A percentile compares a stretch with the other conserved stretches of the same genome.
These are phyloP conservation scores for Eudiplozoon nipponicum DNA, from an alignment of 2,888 invertebrate species.

Conservation along the genomic window DNA sequence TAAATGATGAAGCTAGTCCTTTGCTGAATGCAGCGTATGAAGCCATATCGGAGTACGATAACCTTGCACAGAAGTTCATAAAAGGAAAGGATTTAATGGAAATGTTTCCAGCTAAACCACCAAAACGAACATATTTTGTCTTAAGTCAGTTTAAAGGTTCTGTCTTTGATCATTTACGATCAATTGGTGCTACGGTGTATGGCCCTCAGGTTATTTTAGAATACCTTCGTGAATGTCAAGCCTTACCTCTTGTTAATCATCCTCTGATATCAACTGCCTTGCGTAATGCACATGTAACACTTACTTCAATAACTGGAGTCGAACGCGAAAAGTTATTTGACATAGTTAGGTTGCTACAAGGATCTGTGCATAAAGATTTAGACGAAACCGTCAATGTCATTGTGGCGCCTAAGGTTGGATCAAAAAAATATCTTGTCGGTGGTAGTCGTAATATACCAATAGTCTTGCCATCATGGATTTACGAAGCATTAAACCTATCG, in stretches of 20 bases:
- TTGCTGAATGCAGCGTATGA: too few species aligned
- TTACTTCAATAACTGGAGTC: conserved; percentile 12
- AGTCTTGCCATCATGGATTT: conserved; percentile 46
- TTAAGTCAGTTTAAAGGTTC: conserved; percentile 6
- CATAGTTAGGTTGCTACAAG: conserved; percentile 14
- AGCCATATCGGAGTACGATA: too few species aligned
- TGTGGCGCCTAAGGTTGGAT: conserved; percentile 21
- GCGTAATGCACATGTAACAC: conserved; percentile 8
- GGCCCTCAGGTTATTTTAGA: conserved; percentile 15
- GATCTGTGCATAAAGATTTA: conserved; percentile 7
- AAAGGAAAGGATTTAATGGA: too few species aligned
- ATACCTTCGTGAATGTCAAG: conserved; percentile 11
- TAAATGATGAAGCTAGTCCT: too few species aligned
- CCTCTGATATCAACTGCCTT: conserved; percentile 15
- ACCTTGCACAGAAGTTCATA: too few species aligned
- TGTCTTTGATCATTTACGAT: conserved; percentile 7
- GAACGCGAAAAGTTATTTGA: conserved; percentile 5
- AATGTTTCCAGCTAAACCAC: too few species aligned
- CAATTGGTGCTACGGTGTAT: conserved; percentile 4
- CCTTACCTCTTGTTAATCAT: conserved; percentile 12
- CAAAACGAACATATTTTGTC: too few species aligned
- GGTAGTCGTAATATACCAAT: conserved; percentile 37
- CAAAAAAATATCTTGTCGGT: conserved; percentile 33
- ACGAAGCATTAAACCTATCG: conserved; percentile 20
- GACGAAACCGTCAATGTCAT: conserved; percentile 13